Base-by-base conservation (phyloP, 2,888 invertebrate genomes). In the Phragmatobia fuliginosa region DNA sequence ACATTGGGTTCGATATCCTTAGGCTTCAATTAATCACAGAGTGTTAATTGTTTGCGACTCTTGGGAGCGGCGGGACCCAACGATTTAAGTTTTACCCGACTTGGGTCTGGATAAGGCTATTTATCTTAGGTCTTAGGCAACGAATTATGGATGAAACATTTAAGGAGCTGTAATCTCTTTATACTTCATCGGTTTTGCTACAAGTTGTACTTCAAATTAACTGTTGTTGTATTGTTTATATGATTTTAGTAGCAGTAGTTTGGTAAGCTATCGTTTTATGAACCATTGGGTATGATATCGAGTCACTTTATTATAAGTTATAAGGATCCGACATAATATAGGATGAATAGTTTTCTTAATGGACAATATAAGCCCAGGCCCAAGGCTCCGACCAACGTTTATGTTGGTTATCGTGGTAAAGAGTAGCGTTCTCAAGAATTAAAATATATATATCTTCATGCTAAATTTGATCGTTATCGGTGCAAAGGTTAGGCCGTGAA, bases 1-100 rank as follows among this genome's bases (percentile, higher is more conserved):
- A 31, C 38, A 59, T 45, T n/a, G 45, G 41, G 63, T 63, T 63
- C 65, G 52, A 66, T 36, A 63, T 68, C 59, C 58, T 63, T 45
- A 36, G 45, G 21, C 38, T 66, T 67, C 62, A 69, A 66, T 73
- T 68, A 70, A 67, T 60, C 60, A 65, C 64, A 62, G 25, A 38
- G 63, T 68, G 62, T 68, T 70, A 80, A 77, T 74, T 74, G 69
- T 80, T 77, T 66, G 14, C 58, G 2, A 56, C 60, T 49, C 67
- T 25, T 5, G 62, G 41, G 72, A 69, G 28, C 33, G 66, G 41
- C 41, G 59, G 60, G 45, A n/a, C 52, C 36, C 61, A 68, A 65
- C 61, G 65, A 71, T 71, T 74, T 66, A 66, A 70, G 61, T 70
- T 70, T 52, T 32, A 70, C n/a, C 52, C 62, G 18, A 68, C 33